These are phyloP conservation scores for Campoplex capitator DNA, from an alignment of 2,888 invertebrate genomes.

Conservation along the genomic window DNA sequence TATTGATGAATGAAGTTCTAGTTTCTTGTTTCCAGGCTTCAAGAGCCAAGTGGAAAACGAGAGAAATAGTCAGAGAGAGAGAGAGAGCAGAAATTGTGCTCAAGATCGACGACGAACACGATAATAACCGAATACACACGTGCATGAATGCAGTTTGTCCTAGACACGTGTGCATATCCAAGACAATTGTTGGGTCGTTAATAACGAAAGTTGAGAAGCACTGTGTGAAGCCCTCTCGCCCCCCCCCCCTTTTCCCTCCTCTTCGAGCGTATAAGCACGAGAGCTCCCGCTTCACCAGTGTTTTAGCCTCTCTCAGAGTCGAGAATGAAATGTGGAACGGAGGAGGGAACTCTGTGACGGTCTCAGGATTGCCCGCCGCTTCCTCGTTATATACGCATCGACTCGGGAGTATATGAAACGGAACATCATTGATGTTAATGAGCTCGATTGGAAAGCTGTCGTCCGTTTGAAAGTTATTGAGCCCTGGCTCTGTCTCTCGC, in stretches of 20 bases:
- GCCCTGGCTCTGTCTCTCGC: conserved; percentile 51
- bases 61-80: background rate
- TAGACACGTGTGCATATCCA: background rate
- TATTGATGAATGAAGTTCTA: background rate
- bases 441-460: conserved; percentile 82
- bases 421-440: conserved; percentile 81
- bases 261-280: background rate
- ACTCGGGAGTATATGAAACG: conserved; percentile 43
- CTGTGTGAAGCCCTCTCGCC: background rate
- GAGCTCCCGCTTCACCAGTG: background rate
- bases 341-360: background rate
- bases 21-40: background rate
- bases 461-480: conserved; percentile 79
- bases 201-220: conserved; percentile 8
- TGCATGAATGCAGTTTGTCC: background rate
- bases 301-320: background rate
- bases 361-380: background rate
- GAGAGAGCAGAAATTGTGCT: background rate
- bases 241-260: background rate
- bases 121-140: background rate
- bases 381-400: conserved; percentile 14
- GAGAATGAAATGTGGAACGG: background rate
- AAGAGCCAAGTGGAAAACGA: background rate
- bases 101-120: background rate
- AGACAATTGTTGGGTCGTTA: conserved; percentile 13